Conservation (phyloP, 2,888 invertebrate species). For the Margaritifera margaritifera region DNA sequence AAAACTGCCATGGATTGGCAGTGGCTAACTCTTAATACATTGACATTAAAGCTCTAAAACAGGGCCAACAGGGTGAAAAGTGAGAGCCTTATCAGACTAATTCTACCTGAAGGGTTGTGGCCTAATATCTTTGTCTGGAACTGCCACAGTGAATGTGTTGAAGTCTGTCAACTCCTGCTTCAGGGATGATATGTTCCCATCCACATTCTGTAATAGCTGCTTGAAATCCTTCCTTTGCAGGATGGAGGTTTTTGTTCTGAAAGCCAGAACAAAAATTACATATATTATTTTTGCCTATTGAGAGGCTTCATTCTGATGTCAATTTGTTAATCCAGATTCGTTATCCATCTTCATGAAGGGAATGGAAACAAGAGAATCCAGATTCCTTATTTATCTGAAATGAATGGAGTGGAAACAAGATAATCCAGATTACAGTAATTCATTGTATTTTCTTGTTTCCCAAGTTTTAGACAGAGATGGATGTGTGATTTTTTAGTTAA, state of each 20-base stretch:
- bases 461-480: too few species aligned
- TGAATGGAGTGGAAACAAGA: too few species aligned
- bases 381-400: too few species aligned
- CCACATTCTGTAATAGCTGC: slow-evolving; percentile 65
- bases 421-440: too few species aligned
- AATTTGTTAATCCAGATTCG: too few species aligned
- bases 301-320: too few species aligned
- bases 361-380: too few species aligned
- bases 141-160: slow-evolving; percentile 80
- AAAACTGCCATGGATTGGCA: not conserved
- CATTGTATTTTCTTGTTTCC: too few species aligned
- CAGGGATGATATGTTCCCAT: slow-evolving; percentile 76
- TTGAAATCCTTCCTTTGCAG: slow-evolving; percentile 69
- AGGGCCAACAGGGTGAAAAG: not conserved
- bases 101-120: slow-evolving; percentile 74
- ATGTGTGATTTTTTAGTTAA: too few species aligned
- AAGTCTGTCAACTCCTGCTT: slow-evolving; percentile 91
- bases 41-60: not conserved
- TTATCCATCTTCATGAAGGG: too few species aligned
- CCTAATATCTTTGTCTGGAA: slow-evolving; percentile 77
- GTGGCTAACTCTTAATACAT: not conserved
- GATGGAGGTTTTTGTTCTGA: slow-evolving; percentile 65
- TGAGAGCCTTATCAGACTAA: not conserved
- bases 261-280: slow-evolving; percentile 11
- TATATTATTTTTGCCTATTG: too few species aligned